A percentile compares a stretch with the other conserved stretches of the same genome.
Evolutionary conservation across 2,888 invertebrate species (phyloP).

Genomic region (Lordiphosa andalusiaca): DNA sequence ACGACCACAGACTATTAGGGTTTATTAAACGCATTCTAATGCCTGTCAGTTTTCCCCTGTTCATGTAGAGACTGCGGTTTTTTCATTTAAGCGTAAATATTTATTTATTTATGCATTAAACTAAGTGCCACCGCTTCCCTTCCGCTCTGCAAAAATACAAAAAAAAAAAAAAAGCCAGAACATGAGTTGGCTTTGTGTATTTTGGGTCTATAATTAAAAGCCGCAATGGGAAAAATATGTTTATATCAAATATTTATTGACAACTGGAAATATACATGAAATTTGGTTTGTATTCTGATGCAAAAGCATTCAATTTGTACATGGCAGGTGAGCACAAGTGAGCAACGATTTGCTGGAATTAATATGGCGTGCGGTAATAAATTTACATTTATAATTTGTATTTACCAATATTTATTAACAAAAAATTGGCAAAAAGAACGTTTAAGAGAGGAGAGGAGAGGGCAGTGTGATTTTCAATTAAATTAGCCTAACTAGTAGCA

Average conservation of each 20-base stretch:
- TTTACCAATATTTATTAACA: too few relatives aligned
- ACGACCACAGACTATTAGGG: slow-evolving; percentile 65
- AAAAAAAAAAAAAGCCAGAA: slow-evolving; percentile 13
- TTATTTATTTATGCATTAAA: slow-evolving; percentile 52
- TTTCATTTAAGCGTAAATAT: slow-evolving; percentile 37
- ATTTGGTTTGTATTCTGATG: not conserved
- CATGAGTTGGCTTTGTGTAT: slow-evolving; percentile 44
- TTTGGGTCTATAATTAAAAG: slow-evolving; percentile 56
- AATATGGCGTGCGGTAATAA: not conserved
- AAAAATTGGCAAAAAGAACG: too few relatives aligned
- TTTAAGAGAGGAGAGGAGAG: too few relatives aligned
- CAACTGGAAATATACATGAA: not conserved
- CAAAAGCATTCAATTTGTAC: too few relatives aligned
- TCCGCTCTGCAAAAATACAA: not conserved
- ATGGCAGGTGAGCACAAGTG: not conserved
- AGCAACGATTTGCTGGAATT: not conserved
- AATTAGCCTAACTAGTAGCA: too few relatives aligned
- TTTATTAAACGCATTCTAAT: slow-evolving; percentile 69
- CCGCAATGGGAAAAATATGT: slow-evolving; percentile 19
- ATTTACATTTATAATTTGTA: not conserved
- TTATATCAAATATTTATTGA: slow-evolving; percentile 38
- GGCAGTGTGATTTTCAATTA: too few relatives aligned
- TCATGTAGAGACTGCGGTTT: slow-evolving; percentile 39
- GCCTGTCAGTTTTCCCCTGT: slow-evolving; percentile 28
- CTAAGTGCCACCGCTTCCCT: slow-evolving; percentile 14